Evolutionary conservation across 2,113 vertebrate genomes (phyloP).

Genomic region (Chiloscyllium plagiosum): DNA sequence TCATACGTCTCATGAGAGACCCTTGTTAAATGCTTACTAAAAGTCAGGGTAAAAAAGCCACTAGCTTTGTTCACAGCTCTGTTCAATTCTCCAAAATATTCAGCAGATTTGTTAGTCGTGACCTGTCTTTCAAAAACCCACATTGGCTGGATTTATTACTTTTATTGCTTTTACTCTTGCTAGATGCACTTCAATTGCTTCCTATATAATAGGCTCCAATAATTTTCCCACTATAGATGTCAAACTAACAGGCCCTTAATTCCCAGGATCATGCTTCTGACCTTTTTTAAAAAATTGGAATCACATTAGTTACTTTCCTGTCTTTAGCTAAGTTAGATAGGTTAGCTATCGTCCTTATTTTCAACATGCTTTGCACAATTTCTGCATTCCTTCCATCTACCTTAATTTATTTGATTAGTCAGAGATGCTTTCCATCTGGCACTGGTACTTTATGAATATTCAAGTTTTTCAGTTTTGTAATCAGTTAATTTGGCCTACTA

Average conservation of each 20-base stretch:
- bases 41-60: constrained; percentile 21
- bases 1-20: background rate
- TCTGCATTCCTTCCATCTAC: constrained; percentile 5
- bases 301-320: constrained; percentile 34
- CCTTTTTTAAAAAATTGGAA: constrained; percentile 35
- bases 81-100: constrained; percentile 32
- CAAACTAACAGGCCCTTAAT: constrained; percentile 36
- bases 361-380: constrained; percentile 20
- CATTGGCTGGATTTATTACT: constrained; percentile 32
- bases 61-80: constrained; percentile 10
- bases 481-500: background rate
- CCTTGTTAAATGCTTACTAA: constrained; percentile 24
- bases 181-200: constrained; percentile 34
- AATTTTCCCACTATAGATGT: constrained; percentile 33
- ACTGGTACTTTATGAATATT: background rate
- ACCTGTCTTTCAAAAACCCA: constrained; percentile 36
- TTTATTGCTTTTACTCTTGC: constrained; percentile 36
- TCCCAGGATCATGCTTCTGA: constrained; percentile 34
- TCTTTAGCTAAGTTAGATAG: background rate
- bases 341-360: background rate
- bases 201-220: constrained; percentile 36
- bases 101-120: constrained; percentile 32
- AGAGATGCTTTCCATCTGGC: constrained; percentile 20
- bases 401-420: constrained; percentile 29
- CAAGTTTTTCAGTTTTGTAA: background rate